phyloP scores from a whole-genome alignment of 2,113 vertebrate genomes.

The Malurus cyaneus region DNA sequence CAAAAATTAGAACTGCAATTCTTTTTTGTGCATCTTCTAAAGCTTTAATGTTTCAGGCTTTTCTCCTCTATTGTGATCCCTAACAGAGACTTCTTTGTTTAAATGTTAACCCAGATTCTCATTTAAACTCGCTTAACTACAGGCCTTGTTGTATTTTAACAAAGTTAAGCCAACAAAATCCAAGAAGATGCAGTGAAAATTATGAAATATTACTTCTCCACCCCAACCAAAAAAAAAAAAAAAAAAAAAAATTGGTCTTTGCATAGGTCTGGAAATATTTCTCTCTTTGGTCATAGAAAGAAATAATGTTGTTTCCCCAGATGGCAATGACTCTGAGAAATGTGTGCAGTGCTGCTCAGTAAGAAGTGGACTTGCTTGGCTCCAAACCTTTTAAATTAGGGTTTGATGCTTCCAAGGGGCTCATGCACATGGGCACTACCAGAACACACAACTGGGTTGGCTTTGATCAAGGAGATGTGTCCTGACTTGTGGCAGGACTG shows the following conservation, averaged over 20 bases:
- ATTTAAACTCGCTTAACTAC: background rate
- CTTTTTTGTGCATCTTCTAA: background rate
- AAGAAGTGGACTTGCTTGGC: background rate
- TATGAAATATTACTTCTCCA: background rate
- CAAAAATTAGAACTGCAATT: background rate
- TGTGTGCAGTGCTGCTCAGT: background rate
- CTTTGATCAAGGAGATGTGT: background rate
- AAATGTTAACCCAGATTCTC: background rate
- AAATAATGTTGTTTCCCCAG: background rate
- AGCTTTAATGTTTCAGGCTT: background rate
- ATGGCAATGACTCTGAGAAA: background rate
- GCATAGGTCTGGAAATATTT: background rate
- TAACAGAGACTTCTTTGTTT: background rate
- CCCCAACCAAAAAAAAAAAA: background rate
- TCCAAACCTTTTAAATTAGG: background rate
- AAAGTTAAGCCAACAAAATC: background rate
- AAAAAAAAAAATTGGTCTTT: background rate
- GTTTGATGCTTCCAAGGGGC: background rate
- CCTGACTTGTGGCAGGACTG: background rate
- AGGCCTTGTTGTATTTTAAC: background rate
- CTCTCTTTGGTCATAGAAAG: background rate
- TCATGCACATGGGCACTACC: background rate
- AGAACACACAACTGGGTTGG: fast-evolving
- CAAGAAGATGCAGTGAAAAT: background rate
- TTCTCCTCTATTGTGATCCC: background rate